Conservation (phyloP, 2,797 vertebrate species). For the Enteromius treurensis region DNA sequence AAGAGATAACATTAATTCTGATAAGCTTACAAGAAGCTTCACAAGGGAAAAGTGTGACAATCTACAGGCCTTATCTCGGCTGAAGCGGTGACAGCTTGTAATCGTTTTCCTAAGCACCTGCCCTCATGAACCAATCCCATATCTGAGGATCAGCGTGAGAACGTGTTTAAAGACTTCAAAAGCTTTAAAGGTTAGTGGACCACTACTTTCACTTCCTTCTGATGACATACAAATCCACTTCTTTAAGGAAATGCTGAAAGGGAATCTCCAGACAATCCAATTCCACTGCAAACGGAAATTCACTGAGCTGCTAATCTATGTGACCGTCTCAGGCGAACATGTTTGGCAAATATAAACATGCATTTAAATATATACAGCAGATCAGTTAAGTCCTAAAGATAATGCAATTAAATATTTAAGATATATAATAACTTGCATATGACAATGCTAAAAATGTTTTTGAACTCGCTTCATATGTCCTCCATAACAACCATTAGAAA, state of each 20-base stretch:
- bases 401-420: not conserved
- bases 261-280: not conserved
- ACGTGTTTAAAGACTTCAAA: conserved; percentile 36
- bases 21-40: not conserved
- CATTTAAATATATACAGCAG: not conserved
- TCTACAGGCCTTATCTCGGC: not conserved
- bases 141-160: conserved; percentile 24
- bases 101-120: not conserved
- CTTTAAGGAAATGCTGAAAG: not conserved
- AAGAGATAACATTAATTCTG: conserved; percentile 8
- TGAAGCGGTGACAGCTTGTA: conserved; percentile 21
- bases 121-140: conserved; percentile 13
- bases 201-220: conserved; percentile 40
- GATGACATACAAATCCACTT: conserved; percentile 42
- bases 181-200: conserved; percentile 27
- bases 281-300: conserved; percentile 2
- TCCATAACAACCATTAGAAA: not conserved
- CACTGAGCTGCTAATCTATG: not conserved
- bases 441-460: too few relatives aligned
- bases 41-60: conserved; percentile 22
- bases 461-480: not conserved
- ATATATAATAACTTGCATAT: not conserved
- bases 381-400: not conserved
- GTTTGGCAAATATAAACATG: conserved; percentile 10
- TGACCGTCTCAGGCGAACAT: not conserved